These are phyloP conservation scores for Muscicapa adusta DNA, from an alignment of 2,113 vertebrate genomes.

Conservation along the genomic window DNA sequence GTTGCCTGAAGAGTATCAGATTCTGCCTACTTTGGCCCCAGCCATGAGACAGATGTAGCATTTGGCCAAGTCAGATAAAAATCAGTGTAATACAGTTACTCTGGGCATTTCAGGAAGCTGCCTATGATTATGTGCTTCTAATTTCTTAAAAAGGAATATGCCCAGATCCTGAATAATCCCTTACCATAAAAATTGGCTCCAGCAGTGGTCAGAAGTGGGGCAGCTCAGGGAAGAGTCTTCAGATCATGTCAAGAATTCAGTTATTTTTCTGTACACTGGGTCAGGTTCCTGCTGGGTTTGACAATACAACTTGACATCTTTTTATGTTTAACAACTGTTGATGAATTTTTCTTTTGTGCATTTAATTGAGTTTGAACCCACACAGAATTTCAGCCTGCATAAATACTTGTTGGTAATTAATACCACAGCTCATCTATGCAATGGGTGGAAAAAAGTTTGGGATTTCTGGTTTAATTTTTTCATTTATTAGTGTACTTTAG, in stretches of 20 bases:
- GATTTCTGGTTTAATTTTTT: background rate
- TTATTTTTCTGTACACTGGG: background rate
- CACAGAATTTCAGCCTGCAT: background rate
- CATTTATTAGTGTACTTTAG: background rate
- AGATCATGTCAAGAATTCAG: background rate
- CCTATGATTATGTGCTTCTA: background rate
- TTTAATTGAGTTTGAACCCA: conserved; percentile 36
- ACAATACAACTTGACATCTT: background rate
- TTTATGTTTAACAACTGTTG: conserved; percentile 35
- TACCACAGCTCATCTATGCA: background rate
- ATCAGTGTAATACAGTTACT: background rate
- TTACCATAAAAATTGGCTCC: background rate
- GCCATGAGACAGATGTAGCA: background rate
- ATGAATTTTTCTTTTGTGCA: conserved; percentile 26
- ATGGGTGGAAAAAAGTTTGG: background rate
- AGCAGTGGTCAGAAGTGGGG: background rate
- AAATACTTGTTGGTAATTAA: conserved; percentile 17
- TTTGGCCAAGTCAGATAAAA: background rate
- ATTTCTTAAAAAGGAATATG: background rate
- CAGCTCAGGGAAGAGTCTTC: background rate
- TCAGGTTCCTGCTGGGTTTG: conserved; percentile 33
- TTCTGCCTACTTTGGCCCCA: background rate
- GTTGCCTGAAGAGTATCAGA: background rate
- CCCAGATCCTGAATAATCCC: background rate
- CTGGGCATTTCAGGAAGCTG: background rate